These are phyloP conservation scores for Trichosurus vulpecula DNA, from an alignment of 2,797 vertebrate species.

Conservation along the genomic window DNA sequence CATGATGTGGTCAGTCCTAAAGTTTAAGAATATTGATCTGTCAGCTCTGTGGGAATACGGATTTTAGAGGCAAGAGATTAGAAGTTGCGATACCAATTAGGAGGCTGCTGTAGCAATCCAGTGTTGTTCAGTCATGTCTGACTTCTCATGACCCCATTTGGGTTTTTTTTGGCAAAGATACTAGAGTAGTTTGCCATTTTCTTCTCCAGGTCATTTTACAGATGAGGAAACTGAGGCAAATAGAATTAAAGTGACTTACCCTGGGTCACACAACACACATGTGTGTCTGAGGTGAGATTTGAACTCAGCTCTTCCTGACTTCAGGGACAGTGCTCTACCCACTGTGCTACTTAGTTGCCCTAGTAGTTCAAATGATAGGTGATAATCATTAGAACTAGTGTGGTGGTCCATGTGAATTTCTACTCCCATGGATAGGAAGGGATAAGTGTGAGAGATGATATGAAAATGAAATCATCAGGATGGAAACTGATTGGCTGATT, in stretches of 20 bases:
- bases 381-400: background rate
- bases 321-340: background rate
- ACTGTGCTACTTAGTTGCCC: background rate
- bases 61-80: background rate
- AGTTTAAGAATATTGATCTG: background rate
- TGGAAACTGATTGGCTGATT: background rate
- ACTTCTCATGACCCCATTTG: background rate
- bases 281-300: background rate
- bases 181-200: background rate
- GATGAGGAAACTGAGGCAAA: background rate
- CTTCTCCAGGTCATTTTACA: background rate
- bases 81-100: background rate
- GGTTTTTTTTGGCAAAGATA: background rate
- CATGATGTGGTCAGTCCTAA: background rate
- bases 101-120: background rate
- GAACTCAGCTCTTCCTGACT: background rate
- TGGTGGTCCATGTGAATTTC: background rate
- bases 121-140: background rate
- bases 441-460: background rate
- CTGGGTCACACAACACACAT: background rate
- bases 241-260: background rate
- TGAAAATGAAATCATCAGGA: background rate
- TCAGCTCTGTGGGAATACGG: background rate
- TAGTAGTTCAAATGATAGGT: background rate
- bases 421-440: background rate